Conservation (phyloP, 2,113 vertebrate genomes). For the Malurus alboscapulatus region DNA sequence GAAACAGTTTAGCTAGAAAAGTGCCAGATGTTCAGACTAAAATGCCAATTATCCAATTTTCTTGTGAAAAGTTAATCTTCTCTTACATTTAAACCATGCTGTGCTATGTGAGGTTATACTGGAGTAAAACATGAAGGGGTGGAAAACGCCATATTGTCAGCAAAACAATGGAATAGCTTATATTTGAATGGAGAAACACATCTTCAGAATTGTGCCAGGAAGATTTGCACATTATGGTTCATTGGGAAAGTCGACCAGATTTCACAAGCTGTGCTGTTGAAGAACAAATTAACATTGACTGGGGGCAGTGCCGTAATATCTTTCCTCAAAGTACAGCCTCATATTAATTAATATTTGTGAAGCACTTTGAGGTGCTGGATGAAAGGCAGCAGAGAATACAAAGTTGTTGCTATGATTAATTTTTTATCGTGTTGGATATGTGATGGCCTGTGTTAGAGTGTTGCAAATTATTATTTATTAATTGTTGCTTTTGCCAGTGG, state of each 20-base stretch:
- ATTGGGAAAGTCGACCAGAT: neutral
- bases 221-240: slow-evolving; percentile 12
- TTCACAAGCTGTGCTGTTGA: slow-evolving; percentile 32
- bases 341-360: slow-evolving; percentile 49
- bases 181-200: neutral
- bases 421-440: slow-evolving; percentile 39
- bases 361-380: slow-evolving; percentile 48
- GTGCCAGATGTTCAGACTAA: slow-evolving; percentile 56
- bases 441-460: slow-evolving; percentile 2
- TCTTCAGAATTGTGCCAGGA: slow-evolving; percentile 26
- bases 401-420: slow-evolving; percentile 50
- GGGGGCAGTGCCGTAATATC: neutral
- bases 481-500: slow-evolving; percentile 30
- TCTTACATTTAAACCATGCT: slow-evolving; percentile 51
- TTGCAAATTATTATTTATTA: slow-evolving; percentile 51
- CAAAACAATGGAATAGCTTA: neutral
- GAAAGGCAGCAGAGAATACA: neutral
- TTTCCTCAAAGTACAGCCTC: slow-evolving; percentile 42
- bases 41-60: slow-evolving; percentile 62
- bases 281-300: slow-evolving; percentile 7
- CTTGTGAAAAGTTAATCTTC: slow-evolving; percentile 54
- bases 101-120: slow-evolving; percentile 52
- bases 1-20: slow-evolving; percentile 38
- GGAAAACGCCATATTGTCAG: slow-evolving; percentile 42
- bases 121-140: neutral